phyloP scores from a whole-genome alignment of 2,797 vertebrate genomes.

The Tadarida brasiliensis region DNA sequence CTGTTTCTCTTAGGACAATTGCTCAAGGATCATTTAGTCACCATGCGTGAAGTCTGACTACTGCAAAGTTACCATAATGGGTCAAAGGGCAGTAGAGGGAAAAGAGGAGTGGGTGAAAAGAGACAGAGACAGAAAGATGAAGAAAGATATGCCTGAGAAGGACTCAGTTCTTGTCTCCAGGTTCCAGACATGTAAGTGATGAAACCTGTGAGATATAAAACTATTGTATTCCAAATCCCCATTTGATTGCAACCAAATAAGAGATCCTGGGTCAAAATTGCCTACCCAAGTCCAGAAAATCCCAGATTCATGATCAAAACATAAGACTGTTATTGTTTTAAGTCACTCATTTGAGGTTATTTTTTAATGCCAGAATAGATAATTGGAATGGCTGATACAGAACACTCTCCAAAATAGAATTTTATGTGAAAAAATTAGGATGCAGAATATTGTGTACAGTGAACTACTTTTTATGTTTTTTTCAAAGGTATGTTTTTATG shows the following conservation, averaged over 20 bases:
- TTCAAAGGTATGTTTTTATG: background rate
- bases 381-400: background rate
- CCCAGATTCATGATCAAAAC: background rate
- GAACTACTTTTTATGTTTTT: background rate
- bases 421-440: constrained; percentile 23
- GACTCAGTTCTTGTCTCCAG: background rate
- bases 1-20: background rate
- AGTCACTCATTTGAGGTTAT: background rate
- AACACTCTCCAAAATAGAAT: background rate
- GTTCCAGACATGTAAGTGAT: background rate
- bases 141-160: background rate
- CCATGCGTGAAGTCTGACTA: background rate
- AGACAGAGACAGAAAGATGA: background rate
- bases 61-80: background rate
- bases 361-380: background rate
- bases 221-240: background rate
- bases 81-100: background rate
- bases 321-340: background rate
- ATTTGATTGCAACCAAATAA: background rate
- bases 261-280: background rate
- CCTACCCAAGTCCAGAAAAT: background rate
- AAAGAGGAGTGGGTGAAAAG: background rate
- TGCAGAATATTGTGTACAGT: background rate
- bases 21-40: background rate
- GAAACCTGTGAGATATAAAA: constrained; percentile 7